Conservation (phyloP, 2,888 invertebrate species). For the Coenonympha glycerion region DNA sequence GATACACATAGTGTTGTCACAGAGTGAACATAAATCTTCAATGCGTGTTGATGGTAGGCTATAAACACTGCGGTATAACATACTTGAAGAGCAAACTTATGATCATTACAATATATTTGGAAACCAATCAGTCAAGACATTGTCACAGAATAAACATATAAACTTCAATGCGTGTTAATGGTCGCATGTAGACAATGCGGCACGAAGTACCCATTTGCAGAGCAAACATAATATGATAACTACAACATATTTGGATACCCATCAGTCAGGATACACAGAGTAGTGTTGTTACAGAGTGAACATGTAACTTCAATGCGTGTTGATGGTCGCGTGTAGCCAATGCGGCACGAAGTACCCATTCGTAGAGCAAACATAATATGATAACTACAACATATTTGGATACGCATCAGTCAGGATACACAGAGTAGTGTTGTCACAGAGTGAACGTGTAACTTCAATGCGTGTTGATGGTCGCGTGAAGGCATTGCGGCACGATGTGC, state of each 20-base stretch:
- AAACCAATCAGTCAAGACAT: too few relatives aligned
- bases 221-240: background rate
- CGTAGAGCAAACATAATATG: too few relatives aligned
- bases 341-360: conserved; percentile 74
- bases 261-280: conserved; percentile 6
- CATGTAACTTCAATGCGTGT: conserved; percentile 43
- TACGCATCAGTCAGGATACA: conserved; percentile 1
- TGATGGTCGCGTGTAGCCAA: conserved; percentile 66
- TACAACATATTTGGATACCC: background rate
- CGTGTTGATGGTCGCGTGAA: conserved; percentile 67
- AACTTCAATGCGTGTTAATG: background rate
- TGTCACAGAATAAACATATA: too few relatives aligned
- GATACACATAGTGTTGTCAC: background rate
- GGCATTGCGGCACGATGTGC: conserved; percentile 70
- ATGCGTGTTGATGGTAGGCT: background rate
- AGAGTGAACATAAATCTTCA: background rate
- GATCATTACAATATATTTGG: too few relatives aligned
- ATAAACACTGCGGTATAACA: background rate
- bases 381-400: background rate
- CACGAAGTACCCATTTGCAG: background rate
- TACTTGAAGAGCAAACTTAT: too few relatives aligned
- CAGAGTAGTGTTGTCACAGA: conserved; percentile 3
- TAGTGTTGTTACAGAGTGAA: conserved; percentile 1
- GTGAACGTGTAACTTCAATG: conserved; percentile 31
- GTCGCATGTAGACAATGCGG: background rate